Base-by-base conservation (phyloP, 2,113 vertebrate species). In the Cheirogaleus medius region DNA sequence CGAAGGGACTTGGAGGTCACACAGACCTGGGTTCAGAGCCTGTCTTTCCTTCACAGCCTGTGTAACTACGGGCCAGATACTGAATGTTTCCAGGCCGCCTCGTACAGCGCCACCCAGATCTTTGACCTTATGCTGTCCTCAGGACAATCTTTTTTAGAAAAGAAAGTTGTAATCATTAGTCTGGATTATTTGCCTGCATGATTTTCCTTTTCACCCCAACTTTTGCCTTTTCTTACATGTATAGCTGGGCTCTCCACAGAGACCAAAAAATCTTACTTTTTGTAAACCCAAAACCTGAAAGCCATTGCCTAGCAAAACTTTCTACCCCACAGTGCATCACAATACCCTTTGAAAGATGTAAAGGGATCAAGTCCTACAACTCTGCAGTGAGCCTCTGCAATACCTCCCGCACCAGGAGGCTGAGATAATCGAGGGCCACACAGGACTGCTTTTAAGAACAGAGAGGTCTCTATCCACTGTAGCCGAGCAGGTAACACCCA, bases 261-360 rank as follows among this genome's bases (percentile, higher is more conserved):
- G 56, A 96, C 15, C 17, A 63, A 63, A 91, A 68, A 32, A 52
- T 47, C 29, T 29, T 96, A 3, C 44, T 63, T 84, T 92, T 77
- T 39, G 49, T 17, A 95, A 89, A 68, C 44, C 44, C 11, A 2
- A 74, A 14, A 78, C 69, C 87, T 58, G 63, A 87, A 86, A 90
- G 74, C 69, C 54, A 27, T 47, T 78, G 54, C 63, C 69, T 34
- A 66, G 95, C 60, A 89, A 83, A 93, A 21, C 44, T 90, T 52
- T 52, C 78, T 69, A 76, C 60, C 49, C 39, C 66, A 44, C 5
- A 1, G 42, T 37, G 80, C 95, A 93, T 97, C 98, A 98, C 85
- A 98, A 97, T 98, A 34, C 32, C 82, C 96, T 95, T 60, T 97
- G 74, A 90, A 37, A 97, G 97, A 97, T 96, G 97, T 93, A 60